A percentile compares a stretch with the other conserved stretches of the same genome.
phyloP scores from a whole-genome alignment of 1,140 invertebrate species.

The Bradynema listronoti region DNA sequence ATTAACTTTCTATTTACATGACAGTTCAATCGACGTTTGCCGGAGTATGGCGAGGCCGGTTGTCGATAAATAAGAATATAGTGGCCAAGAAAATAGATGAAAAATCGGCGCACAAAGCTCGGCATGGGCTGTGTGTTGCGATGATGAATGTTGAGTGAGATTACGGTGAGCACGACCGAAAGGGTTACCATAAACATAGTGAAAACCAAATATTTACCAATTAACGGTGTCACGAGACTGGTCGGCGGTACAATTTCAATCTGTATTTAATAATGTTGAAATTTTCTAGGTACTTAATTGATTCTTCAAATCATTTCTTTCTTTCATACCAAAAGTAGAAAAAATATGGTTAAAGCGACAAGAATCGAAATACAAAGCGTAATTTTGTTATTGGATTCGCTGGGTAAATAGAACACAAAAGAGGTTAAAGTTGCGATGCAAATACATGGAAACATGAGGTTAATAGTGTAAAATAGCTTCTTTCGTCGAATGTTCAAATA shows the following conservation, averaged over 20 bases:
- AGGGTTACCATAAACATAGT: constrained; percentile 99
- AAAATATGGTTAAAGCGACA: constrained; percentile 91
- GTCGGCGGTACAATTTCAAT: constrained; percentile 91
- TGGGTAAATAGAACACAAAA: constrained; percentile 64
- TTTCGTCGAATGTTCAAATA: constrained; percentile 92
- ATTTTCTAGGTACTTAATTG: too few relatives aligned
- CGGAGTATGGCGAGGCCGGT: constrained; percentile 22
- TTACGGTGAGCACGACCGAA: constrained; percentile 89
- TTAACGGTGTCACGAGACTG: constrained; percentile 83
- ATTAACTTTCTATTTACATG: too few relatives aligned
- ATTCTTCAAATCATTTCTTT: too few relatives aligned
- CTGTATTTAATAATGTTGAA: too few relatives aligned
- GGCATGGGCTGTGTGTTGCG: constrained; percentile 75
- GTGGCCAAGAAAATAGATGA: constrained; percentile 72
- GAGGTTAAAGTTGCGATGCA: constrained; percentile 70
- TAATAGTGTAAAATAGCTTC: constrained; percentile 96
- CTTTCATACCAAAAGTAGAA: constrained; percentile 92
- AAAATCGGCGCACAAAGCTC: constrained; percentile 79
- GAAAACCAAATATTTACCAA: constrained; percentile 90
- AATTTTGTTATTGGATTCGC: constrained; percentile 69
- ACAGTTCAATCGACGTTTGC: too few relatives aligned
- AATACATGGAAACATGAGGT: constrained; percentile 54
- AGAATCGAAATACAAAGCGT: constrained; percentile 50
- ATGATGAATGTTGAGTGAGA: constrained; percentile 80
- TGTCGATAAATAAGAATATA: constrained; percentile 33